Percentiles rank a stretch among this genome's conserved stretches.
These are phyloP conservation scores for Trinorchestia longiramus DNA, from an alignment of 1,140 invertebrate species.

Conservation along the genomic window DNA sequence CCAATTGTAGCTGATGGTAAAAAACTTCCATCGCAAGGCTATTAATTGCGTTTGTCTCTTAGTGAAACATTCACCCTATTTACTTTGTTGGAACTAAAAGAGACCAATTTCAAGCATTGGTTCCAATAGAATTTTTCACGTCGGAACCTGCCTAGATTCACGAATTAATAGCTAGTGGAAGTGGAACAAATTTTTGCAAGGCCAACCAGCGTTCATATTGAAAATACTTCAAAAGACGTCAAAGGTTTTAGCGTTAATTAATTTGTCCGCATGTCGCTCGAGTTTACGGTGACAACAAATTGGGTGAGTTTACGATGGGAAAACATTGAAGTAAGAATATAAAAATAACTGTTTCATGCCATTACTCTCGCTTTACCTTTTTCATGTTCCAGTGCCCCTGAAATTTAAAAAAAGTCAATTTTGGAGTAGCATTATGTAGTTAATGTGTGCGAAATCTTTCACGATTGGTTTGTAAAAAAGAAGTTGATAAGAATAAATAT, in stretches of 20 bases:
- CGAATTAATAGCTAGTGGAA: neutral
- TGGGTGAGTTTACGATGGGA: neutral
- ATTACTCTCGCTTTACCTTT: neutral
- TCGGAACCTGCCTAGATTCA: neutral
- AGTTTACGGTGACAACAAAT: neutral
- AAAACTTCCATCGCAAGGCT: neutral
- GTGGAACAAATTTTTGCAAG: neutral
- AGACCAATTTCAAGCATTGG: neutral
- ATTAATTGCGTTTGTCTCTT: neutral
- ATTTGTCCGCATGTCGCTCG: neutral
- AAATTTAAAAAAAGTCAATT: neutral
- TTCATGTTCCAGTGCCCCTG: neutral
- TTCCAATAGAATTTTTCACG: neutral
- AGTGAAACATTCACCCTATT: neutral
- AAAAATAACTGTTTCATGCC: neutral
- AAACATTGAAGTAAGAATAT: neutral
- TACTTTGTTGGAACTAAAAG: neutral
- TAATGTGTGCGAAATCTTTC: no score
- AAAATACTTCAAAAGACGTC: neutral
- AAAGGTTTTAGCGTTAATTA: neutral
- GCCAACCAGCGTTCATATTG: neutral
- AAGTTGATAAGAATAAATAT: no score
- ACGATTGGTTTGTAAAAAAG: no score
- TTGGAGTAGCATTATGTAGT: neutral
- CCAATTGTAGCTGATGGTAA: neutral